phyloP scores from a whole-genome alignment of 2,113 vertebrate genomes.

The Alligator sinensis region DNA sequence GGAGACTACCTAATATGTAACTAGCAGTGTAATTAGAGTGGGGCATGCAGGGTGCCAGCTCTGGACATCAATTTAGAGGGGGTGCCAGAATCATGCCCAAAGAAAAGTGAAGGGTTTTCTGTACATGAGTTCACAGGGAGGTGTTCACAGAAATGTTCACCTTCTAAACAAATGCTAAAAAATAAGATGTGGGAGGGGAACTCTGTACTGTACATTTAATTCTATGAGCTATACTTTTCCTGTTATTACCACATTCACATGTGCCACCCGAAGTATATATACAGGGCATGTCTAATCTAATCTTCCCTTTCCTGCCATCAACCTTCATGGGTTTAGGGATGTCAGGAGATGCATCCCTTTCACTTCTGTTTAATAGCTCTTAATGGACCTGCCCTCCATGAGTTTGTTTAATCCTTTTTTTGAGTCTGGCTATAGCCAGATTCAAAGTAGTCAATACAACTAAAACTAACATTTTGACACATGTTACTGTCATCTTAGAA shows the following conservation, averaged over 20 bases:
- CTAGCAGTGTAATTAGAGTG: too few species aligned
- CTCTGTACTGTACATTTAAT: not conserved
- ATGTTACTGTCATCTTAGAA: not conserved
- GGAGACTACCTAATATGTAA: not conserved
- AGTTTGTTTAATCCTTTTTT: too few species aligned
- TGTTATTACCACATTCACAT: not conserved
- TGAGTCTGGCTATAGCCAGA: too few species aligned
- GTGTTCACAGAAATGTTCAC: not conserved
- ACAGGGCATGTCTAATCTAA: too few species aligned
- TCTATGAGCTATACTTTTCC: not conserved
- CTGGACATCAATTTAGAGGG: too few species aligned
- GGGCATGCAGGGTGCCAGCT: too few species aligned
- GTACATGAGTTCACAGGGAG: not conserved
- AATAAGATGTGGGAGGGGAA: not conserved
- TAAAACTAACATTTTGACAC: not conserved
- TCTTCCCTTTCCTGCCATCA: too few species aligned
- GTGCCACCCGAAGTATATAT: not conserved
- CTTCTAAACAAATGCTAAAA: not conserved
- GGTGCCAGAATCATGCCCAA: too few species aligned
- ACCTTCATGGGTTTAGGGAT: too few species aligned
- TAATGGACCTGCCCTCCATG: too few species aligned
- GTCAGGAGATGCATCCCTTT: too few species aligned
- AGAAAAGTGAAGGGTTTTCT: not conserved
- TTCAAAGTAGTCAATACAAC: not conserved
- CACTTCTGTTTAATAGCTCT: too few species aligned